Evolutionary conservation across 2,888 invertebrate genomes (phyloP).

Genomic region (Hydrotaea diabolus): DNA sequence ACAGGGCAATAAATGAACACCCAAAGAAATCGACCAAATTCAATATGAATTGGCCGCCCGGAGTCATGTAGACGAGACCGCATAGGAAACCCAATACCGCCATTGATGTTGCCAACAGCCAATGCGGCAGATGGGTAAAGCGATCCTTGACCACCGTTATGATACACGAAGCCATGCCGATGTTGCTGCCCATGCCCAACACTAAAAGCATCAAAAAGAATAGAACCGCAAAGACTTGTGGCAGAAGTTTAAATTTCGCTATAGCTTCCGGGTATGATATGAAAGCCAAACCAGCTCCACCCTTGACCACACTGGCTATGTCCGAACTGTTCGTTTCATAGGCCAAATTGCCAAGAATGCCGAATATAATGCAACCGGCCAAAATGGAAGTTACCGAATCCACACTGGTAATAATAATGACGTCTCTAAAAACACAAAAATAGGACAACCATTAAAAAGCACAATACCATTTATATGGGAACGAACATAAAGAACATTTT

Average conservation of each 20-base stretch:
- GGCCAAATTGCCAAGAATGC: slow-evolving; percentile 91
- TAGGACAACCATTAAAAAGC: neutral
- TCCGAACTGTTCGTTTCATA: slow-evolving; percentile 83
- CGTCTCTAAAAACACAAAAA: slow-evolving; percentile 83
- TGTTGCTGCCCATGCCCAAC: slow-evolving; percentile 82
- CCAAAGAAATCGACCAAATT: slow-evolving; percentile 88
- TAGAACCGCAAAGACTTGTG: slow-evolving; percentile 82
- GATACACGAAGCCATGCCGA: slow-evolving; percentile 81
- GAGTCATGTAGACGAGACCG: slow-evolving; percentile 85
- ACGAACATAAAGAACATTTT: slow-evolving; percentile 17
- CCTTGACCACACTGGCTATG: slow-evolving; percentile 85
- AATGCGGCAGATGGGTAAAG: slow-evolving; percentile 80
- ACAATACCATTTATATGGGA: neutral
- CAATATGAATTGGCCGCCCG: slow-evolving; percentile 87
- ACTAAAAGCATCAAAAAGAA: slow-evolving; percentile 83
- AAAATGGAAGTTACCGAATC: slow-evolving; percentile 91
- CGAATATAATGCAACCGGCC: slow-evolving; percentile 92
- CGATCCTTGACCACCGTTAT: slow-evolving; percentile 82
- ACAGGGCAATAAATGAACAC: slow-evolving; percentile 88
- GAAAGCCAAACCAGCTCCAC: slow-evolving; percentile 90
- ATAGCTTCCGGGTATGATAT: slow-evolving; percentile 86
- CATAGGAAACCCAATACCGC: slow-evolving; percentile 82
- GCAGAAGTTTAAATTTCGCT: slow-evolving; percentile 82
- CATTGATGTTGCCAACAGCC: slow-evolving; percentile 82
- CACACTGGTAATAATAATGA: slow-evolving; percentile 89